phyloP scores from a whole-genome alignment of 2,113 vertebrate species.

The Redunca redunca region DNA sequence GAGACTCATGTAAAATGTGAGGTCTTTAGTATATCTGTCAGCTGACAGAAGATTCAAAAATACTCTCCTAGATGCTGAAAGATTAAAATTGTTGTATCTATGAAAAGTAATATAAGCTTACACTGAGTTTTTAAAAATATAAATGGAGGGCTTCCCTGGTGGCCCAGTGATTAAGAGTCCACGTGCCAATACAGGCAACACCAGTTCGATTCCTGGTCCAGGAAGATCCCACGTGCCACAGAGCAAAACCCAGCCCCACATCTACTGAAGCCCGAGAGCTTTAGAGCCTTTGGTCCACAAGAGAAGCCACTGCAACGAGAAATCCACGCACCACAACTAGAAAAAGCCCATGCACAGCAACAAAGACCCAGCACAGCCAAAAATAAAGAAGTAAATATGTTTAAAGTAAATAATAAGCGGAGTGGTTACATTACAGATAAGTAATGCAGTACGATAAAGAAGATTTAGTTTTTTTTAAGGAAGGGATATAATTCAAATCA shows the following conservation, averaged over 20 bases:
- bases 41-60: background rate
- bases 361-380: background rate
- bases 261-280: background rate
- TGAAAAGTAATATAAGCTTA: conserved; percentile 8
- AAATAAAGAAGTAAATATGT: background rate
- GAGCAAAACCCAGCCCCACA: background rate
- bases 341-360: background rate
- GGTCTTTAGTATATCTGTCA: background rate
- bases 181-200: background rate
- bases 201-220: background rate
- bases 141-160: background rate
- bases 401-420: background rate
- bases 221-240: background rate
- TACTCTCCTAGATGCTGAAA: background rate
- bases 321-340: background rate
- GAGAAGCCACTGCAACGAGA: background rate
- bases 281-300: background rate
- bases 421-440: background rate
- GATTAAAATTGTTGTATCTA: background rate
- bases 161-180: background rate
- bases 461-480: background rate
- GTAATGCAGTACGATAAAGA: background rate
- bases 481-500: background rate
- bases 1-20: background rate
- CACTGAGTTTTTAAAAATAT: background rate